These are phyloP conservation scores for Clarias laeviceps DNA, from an alignment of 2,797 vertebrate genomes.

Conservation along the genomic window DNA sequence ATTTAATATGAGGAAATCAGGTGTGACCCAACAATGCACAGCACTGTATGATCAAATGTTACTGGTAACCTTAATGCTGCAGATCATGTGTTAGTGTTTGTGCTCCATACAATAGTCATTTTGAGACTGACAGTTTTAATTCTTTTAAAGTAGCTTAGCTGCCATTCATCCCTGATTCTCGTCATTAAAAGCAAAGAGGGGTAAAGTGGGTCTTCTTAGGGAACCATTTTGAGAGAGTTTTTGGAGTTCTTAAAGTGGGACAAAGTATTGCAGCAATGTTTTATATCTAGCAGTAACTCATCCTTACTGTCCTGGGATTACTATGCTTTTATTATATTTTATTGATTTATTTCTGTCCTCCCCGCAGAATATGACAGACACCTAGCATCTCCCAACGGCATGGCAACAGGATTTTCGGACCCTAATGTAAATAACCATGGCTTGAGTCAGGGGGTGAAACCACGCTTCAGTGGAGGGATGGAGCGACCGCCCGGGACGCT, in stretches of 20 bases:
- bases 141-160: background rate
- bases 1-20: no score
- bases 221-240: background rate
- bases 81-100: background rate
- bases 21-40: no score
- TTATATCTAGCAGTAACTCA: background rate
- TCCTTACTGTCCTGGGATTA: background rate
- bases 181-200: background rate
- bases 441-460: slow-evolving; percentile 78
- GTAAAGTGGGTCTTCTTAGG: background rate
- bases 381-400: slow-evolving; percentile 93
- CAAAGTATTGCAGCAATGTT: background rate
- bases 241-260: background rate
- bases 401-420: slow-evolving; percentile 97
- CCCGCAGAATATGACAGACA: slow-evolving; percentile 94
- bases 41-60: background rate
- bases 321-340: background rate
- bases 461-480: slow-evolving; percentile 83
- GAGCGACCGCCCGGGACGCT: slow-evolving; percentile 88
- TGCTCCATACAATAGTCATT: background rate
- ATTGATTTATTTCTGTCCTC: background rate
- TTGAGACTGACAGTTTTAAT: background rate
- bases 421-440: slow-evolving; percentile 89
- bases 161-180: background rate
- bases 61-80: background rate